These are phyloP conservation scores for Pediacus dermestoides DNA, from an alignment of 2,888 invertebrate genomes.

Conservation along the genomic window DNA sequence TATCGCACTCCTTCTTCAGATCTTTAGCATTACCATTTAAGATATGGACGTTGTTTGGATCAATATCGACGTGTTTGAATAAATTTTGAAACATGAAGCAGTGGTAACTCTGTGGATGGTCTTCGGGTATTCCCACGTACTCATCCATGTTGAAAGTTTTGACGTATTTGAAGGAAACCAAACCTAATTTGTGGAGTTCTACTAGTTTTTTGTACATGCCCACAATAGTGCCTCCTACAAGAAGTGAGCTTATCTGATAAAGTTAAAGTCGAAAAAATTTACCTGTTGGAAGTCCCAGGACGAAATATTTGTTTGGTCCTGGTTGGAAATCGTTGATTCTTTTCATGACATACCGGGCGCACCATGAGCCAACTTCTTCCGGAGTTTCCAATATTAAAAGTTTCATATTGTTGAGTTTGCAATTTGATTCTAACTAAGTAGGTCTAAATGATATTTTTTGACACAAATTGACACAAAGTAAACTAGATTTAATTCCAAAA, in stretches of 20 bases:
- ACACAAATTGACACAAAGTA: too few species aligned
- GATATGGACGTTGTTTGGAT: conserved; percentile 82
- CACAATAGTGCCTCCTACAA: conserved; percentile 70
- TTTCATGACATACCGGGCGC: conserved; percentile 85
- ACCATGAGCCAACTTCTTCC: conserved; percentile 80
- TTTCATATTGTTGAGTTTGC: conserved; percentile 62
- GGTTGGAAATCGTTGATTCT: conserved; percentile 82
- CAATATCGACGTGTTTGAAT: conserved; percentile 93
- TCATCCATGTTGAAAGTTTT: conserved; percentile 98
- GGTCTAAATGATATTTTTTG: too few species aligned
- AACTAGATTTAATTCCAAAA: too few species aligned
- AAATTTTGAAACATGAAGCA: conserved; percentile 95
- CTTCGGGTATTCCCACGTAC: conserved; percentile 85
- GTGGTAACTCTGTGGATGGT: conserved; percentile 93
- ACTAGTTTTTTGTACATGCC: conserved; percentile 89
- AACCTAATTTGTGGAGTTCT: conserved; percentile 76
- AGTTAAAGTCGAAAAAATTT: background rate
- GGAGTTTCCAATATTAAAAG: conserved; percentile 80
- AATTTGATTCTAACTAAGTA: too few species aligned
- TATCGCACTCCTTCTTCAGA: conserved; percentile 74
- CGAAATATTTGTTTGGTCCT: conserved; percentile 74
- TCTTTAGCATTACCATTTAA: conserved; percentile 85
- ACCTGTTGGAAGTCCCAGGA: conserved; percentile 73
- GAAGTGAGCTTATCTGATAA: conserved; percentile 3
- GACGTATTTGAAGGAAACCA: conserved; percentile 87